Percentiles rank a stretch among this genome's conserved stretches.
These are phyloP conservation scores for Trachelus stipa DNA, from an alignment of 2,888 invertebrate species.

Conservation along the genomic window DNA sequence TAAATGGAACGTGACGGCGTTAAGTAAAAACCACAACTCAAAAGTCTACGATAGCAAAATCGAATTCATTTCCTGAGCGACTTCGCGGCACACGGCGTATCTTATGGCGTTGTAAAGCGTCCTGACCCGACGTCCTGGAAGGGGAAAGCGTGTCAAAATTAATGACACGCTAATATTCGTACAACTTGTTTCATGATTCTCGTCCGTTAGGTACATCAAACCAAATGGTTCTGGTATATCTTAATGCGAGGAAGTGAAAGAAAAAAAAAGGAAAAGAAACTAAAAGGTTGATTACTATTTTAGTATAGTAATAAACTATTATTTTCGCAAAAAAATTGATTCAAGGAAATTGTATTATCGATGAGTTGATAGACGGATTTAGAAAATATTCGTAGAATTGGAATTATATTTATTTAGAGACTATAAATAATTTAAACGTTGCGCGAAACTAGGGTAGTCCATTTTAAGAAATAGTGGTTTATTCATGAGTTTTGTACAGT, in stretches of 20 bases:
- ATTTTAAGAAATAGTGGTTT: background rate
- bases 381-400: background rate
- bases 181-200: background rate
- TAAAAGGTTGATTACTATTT: background rate
- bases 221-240: background rate
- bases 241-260: too few relatives aligned
- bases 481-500: background rate
- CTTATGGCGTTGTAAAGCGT: background rate
- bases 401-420: too few relatives aligned
- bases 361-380: too few relatives aligned
- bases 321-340: background rate
- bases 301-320: background rate
- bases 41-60: background rate
- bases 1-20: conserved; percentile 50
- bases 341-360: background rate
- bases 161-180: background rate
- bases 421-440: background rate
- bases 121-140: background rate
- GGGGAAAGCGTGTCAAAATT: conserved; percentile 38
- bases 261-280: background rate
- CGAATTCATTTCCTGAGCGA: background rate
- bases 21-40: conserved; percentile 32
- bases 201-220: background rate
- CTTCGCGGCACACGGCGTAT: background rate
- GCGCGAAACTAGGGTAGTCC: too few relatives aligned